Evolutionary conservation across 2,113 vertebrate species (phyloP).

Genomic region (Potamarius usumacintae): DNA sequence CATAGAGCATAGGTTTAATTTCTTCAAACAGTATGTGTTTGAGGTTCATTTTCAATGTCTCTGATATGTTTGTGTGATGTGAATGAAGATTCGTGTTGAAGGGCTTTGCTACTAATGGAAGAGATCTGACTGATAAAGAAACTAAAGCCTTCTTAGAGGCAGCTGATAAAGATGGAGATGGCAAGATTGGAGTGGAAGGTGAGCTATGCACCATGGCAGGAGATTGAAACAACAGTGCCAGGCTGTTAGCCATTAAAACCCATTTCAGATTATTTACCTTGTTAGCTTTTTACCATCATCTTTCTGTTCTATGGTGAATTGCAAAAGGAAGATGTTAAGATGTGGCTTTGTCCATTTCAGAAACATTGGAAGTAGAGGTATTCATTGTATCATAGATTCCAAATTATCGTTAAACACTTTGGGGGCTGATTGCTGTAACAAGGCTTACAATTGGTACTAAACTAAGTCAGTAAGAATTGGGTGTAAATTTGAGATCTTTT

Average conservation of each 20-base stretch:
- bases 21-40: background rate
- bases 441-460: background rate
- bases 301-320: background rate
- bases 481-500: background rate
- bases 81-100: constrained; percentile 82
- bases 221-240: background rate
- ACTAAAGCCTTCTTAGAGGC: constrained; percentile 86
- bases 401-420: background rate
- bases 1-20: background rate
- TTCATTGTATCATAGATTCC: background rate
- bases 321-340: background rate
- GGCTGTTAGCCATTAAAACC: background rate
- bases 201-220: constrained; percentile 48
- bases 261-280: background rate
- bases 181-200: constrained; percentile 94
- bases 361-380: background rate
- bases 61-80: constrained; percentile 15
- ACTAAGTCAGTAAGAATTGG: background rate
- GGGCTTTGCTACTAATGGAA: constrained; percentile 81
- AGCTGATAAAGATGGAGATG: constrained; percentile 95
- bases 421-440: background rate
- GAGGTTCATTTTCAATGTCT: background rate
- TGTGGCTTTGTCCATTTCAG: background rate
- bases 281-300: background rate
- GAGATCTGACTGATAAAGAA: constrained; percentile 88